Conservation (phyloP, 2,888 invertebrate genomes). For the Limnephilus auricula region DNA sequence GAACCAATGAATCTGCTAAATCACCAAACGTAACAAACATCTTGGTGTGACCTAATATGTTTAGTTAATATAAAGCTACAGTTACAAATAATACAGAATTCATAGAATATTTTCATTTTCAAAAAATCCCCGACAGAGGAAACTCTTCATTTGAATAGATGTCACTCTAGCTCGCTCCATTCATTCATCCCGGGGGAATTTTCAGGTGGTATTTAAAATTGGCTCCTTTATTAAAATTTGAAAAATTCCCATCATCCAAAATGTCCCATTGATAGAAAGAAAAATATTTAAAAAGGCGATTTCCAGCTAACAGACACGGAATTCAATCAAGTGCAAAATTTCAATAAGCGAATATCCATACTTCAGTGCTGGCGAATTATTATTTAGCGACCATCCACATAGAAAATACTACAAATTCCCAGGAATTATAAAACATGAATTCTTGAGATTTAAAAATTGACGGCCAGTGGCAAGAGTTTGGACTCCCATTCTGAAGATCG, state of each 20-base stretch:
- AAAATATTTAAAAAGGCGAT: background rate
- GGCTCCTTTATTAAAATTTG: background rate
- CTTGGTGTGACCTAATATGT: too few species aligned
- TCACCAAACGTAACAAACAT: too few species aligned
- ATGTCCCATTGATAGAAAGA: background rate
- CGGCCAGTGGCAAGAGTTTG: too few species aligned
- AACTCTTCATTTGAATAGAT: background rate
- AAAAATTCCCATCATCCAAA: background rate
- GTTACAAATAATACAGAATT: too few species aligned
- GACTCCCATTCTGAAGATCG: too few species aligned
- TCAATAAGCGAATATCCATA: slow-evolving; percentile 37
- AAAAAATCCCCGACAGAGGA: background rate
- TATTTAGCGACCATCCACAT: background rate
- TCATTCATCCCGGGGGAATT: background rate
- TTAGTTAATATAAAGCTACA: background rate
- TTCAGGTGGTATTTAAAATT: background rate
- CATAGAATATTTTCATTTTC: background rate
- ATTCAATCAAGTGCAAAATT: slow-evolving; percentile 28
- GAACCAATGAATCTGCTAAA: too few species aligned
- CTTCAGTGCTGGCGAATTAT: slow-evolving; percentile 3
- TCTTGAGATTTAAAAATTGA: too few species aligned
- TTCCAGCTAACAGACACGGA: background rate
- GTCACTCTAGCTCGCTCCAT: background rate
- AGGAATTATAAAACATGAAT: background rate
- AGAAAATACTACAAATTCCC: background rate